A percentile compares a stretch with the other conserved stretches of the same genome.
Evolutionary conservation across 92 coral and sea anemone species (phyloP).

Genomic region (Parazoanthus atlanticus): DNA sequence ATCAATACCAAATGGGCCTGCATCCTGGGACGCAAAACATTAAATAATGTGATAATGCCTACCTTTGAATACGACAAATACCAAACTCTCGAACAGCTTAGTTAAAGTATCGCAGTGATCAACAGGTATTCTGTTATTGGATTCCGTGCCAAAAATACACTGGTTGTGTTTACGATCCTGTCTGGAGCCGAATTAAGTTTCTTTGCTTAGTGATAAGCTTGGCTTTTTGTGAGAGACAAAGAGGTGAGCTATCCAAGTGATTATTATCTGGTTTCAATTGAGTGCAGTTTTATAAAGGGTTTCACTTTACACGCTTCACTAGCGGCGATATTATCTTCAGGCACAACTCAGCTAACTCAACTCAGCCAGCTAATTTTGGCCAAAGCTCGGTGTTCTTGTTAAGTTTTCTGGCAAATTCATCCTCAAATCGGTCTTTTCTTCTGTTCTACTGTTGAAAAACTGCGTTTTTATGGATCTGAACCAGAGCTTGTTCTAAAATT

Average conservation of each 20-base stretch:
- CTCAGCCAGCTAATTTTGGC: too few species aligned
- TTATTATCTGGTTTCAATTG: neutral
- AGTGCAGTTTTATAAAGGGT: neutral
- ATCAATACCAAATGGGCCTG: neutral
- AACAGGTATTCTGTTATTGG: neutral
- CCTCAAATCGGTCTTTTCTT: too few species aligned
- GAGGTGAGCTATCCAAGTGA: neutral
- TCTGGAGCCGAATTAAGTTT: neutral
- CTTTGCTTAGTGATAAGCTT: conserved; percentile 1
- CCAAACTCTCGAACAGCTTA: neutral
- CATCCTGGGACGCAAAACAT: neutral
- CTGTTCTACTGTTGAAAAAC: too few species aligned
- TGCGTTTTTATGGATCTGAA: too few species aligned
- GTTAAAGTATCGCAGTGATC: neutral
- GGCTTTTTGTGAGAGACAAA: neutral
- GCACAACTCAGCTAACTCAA: too few species aligned
- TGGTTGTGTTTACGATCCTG: conserved; percentile 2
- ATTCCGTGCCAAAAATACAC: neutral
- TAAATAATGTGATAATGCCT: neutral
- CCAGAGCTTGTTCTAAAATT: too few species aligned
- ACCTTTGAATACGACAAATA: neutral
- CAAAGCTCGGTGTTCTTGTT: too few species aligned
- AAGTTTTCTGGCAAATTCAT: too few species aligned
- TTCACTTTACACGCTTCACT: neutral
- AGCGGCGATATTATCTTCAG: too few species aligned